Conservation (phyloP, 2,797 vertebrate species). For the Bovichtus diacanthus region DNA sequence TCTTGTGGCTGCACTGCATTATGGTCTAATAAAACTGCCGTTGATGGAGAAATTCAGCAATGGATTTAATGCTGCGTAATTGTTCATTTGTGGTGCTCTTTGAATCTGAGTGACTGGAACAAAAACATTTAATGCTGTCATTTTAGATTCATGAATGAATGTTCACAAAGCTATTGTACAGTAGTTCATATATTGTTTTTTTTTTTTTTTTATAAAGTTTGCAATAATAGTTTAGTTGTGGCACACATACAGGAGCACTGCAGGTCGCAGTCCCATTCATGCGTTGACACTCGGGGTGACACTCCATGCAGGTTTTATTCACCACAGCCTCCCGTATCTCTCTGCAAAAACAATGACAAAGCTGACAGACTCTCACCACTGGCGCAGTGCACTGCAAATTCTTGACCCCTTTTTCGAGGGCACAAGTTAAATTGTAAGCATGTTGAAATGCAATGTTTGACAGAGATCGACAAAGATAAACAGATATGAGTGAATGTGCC, state of each 20-base stretch:
- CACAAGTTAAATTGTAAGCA: constrained; percentile 76
- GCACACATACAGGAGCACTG: constrained; percentile 88
- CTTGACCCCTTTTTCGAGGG: neutral
- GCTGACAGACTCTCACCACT: constrained; percentile 21
- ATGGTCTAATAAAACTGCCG: constrained; percentile 28
- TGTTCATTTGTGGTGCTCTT: constrained; percentile 24
- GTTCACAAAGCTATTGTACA: neutral
- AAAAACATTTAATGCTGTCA: neutral
- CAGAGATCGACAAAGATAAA: constrained; percentile 72
- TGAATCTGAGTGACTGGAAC: neutral
- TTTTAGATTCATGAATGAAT: constrained; percentile 3
- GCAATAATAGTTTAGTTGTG: neutral
- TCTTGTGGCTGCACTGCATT: constrained; percentile 45
- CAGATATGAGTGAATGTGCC: constrained; percentile 53
- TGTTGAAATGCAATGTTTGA: constrained; percentile 74
- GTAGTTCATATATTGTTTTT: neutral
- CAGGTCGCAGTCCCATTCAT: constrained; percentile 88
- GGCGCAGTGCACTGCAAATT: neutral
- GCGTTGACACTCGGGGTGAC: constrained; percentile 91
- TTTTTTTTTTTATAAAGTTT: constrained; percentile 1
- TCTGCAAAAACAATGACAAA: constrained; percentile 79
- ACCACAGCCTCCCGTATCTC: constrained; percentile 88
- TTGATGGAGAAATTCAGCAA: constrained; percentile 47
- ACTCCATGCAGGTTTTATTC: constrained; percentile 88
- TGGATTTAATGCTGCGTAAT: constrained; percentile 29